Base-by-base conservation (phyloP, 2,113 vertebrate species). In the Vulpes ferrilata region DNA sequence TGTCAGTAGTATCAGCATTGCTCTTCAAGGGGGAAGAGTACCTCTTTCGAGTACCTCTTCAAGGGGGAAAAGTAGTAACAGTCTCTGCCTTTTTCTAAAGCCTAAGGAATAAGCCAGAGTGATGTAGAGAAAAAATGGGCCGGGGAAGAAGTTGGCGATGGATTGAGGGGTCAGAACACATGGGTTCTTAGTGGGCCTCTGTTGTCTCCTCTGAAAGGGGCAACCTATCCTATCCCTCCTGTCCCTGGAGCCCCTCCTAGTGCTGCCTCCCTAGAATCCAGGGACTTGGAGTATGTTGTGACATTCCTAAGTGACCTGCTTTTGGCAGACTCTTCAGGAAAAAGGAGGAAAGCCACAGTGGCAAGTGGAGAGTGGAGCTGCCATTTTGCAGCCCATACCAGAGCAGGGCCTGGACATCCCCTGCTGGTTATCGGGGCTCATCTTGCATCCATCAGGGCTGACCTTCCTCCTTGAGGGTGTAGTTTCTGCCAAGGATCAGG, bases 141-240 rank as follows among this genome's bases (percentile, higher is more conserved):
- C 5, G 0, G 20, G 55, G 57, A 55, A 65, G 73, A 51, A 11
- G 71, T 0, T 3, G 22, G 38, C 4, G 0, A 4, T 13, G 13
- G 62, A 3, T 27, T 27, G 64, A 38, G 25, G 43, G 35, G 2
- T 71, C 89, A 35, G 79, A 81, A 79, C 73, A 92, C 71, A 0
- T 4, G 25, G 35, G 17, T 35, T 57, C 60, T 35, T 0, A n/a
- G 5, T 27, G 65, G 59, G 30, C 20, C 16, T 78, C 22, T 0
- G 6, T 60, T 87, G 90, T 65, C 43, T 65, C 23, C 13, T 71
- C 92, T 85, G 55, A 59, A 23, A 16, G 51, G 85, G 43, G 8
- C n/a, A 48, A 22, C 59, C 59, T 60, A 55, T 69, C 32, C 43
- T 43, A 43, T 43, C 43, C 43, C 43, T 43, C 55, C 27, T 0